These are phyloP conservation scores for Crocallis elinguaria DNA, from an alignment of 2,888 invertebrate genomes.

Conservation along the genomic window DNA sequence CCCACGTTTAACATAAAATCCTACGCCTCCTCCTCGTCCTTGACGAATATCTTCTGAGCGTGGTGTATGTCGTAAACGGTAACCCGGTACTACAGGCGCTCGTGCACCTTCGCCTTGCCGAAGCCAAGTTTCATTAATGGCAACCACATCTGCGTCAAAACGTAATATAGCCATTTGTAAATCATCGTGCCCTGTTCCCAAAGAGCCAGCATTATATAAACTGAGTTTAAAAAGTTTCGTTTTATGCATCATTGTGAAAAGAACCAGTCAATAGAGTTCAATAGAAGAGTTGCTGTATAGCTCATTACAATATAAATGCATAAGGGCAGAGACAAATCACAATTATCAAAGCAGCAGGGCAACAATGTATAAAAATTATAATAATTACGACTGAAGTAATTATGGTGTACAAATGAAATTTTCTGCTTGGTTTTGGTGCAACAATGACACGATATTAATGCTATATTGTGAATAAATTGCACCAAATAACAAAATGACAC, in stretches of 20 bases:
- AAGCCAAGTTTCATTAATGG: constrained; percentile 8
- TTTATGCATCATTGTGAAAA: background rate
- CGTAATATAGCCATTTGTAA: background rate
- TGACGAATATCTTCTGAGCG: background rate
- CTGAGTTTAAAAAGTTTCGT: constrained; percentile 5
- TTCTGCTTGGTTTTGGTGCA: too few species aligned
- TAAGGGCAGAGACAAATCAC: too few species aligned
- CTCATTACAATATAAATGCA: background rate
- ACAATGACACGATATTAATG: too few species aligned
- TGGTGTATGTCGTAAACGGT: background rate
- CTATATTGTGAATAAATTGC: too few species aligned
- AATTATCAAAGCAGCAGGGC: too few species aligned
- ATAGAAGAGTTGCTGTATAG: background rate
- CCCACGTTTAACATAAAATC: background rate
- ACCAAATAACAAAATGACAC: too few species aligned
- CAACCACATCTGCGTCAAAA: background rate
- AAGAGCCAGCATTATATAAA: constrained; percentile 11
- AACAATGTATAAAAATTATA: too few species aligned
- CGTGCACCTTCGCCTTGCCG: constrained; percentile 1
- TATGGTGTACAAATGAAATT: too few species aligned
- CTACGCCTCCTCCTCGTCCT: background rate
- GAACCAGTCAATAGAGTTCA: background rate
- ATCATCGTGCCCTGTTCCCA: constrained; percentile 2
- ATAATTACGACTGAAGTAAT: too few species aligned
- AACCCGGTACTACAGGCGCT: background rate